Conservation (phyloP, 2,888 invertebrate species). For the Pegoplata infirma region DNA sequence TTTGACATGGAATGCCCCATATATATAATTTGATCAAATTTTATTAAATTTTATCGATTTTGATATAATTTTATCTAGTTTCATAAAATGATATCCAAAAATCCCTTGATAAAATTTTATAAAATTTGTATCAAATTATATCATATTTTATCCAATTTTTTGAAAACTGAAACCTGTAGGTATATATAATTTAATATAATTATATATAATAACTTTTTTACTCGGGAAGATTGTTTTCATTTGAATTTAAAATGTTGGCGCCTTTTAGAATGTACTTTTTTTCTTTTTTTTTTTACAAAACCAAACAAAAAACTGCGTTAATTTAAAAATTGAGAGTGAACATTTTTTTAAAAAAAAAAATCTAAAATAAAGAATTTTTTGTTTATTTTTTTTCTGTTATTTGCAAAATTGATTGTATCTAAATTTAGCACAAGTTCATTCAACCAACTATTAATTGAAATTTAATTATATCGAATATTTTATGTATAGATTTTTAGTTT, state of each 20-base stretch:
- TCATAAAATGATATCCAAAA: too few relatives aligned
- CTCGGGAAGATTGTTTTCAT: too few relatives aligned
- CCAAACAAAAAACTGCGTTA: conserved; percentile 17
- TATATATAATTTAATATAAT: too few relatives aligned
- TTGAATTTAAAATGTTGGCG: background rate
- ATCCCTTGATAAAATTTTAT: too few relatives aligned
- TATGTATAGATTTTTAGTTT: background rate
- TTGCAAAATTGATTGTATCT: background rate
- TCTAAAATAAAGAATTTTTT: background rate
- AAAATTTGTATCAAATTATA: too few relatives aligned
- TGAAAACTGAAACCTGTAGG: too few relatives aligned
- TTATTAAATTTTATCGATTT: too few relatives aligned
- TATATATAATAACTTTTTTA: too few relatives aligned
- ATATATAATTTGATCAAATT: too few relatives aligned
- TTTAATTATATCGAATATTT: background rate
- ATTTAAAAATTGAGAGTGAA: conserved; percentile 33
- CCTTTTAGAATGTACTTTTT: background rate
- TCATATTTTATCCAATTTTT: too few relatives aligned
- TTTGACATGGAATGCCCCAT: too few relatives aligned
- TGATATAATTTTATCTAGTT: too few relatives aligned
- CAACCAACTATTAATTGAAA: conserved; percentile 26
- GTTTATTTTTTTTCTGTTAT: background rate
- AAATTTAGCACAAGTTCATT: conserved; percentile 51
- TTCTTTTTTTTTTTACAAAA: background rate
- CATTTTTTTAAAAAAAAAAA: background rate